Evolutionary conservation across 2,888 invertebrate genomes (phyloP).

Genomic region (Cantharis lateralis): DNA sequence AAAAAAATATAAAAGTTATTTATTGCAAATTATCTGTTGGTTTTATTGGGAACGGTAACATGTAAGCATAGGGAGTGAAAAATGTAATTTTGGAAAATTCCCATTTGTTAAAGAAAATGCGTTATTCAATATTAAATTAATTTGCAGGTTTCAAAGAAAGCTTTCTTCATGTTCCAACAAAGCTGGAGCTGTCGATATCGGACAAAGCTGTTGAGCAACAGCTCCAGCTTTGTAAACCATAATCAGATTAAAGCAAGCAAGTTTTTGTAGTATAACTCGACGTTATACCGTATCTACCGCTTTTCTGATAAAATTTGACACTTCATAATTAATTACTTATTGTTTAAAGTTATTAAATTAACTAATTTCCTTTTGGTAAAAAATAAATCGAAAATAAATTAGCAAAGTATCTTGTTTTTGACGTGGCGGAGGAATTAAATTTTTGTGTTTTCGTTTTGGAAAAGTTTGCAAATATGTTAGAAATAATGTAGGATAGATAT

Average conservation of each 20-base stretch:
- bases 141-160: constrained; percentile 27
- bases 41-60: background rate
- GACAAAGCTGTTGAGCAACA: constrained; percentile 27
- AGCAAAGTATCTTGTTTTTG: background rate
- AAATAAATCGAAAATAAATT: background rate
- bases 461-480: background rate
- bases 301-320: background rate
- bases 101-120: constrained; percentile 21
- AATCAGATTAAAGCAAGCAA: constrained; percentile 38
- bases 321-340: background rate
- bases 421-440: background rate
- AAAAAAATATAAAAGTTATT: background rate
- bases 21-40: background rate
- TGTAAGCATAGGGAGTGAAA: background rate
- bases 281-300: background rate
- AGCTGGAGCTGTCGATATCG: constrained; percentile 27
- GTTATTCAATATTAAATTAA: constrained; percentile 31
- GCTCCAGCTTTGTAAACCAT: constrained; percentile 31
- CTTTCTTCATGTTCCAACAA: constrained; percentile 23
- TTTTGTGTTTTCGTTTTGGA: background rate
- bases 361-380: background rate
- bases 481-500: background rate
- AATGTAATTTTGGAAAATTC: background rate
- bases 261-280: constrained; percentile 31
- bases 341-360: background rate